Conservation (phyloP, 1,140 invertebrate genomes). For the Antheraea mylitta region DNA sequence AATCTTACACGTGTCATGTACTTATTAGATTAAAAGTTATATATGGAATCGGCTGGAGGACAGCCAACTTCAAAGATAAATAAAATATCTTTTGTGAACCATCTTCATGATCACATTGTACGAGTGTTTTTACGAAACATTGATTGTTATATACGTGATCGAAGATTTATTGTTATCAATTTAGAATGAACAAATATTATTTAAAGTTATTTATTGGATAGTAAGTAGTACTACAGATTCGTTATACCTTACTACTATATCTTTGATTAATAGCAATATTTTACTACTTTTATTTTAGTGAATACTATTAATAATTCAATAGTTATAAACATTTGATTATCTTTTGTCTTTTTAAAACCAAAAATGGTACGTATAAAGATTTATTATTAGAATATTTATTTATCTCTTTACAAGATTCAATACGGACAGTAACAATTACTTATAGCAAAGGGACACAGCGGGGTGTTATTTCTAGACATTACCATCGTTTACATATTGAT, state of each 20-base stretch:
- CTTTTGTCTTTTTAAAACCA: too few species aligned
- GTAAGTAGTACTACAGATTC: background rate
- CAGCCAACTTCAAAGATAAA: conserved; percentile 51
- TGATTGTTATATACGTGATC: conserved; percentile 7
- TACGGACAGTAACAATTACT: too few species aligned
- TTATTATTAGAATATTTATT: too few species aligned
- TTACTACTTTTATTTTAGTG: too few species aligned
- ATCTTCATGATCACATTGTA: conserved; percentile 8
- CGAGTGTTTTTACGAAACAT: conserved; percentile 3
- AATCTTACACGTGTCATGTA: conserved; percentile 38
- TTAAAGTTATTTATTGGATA: background rate
- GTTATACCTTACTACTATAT: background rate
- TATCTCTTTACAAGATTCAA: too few species aligned
- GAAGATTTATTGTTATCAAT: background rate
- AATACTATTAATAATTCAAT: too few species aligned
- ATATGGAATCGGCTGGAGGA: conserved; percentile 48
- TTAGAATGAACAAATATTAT: background rate
- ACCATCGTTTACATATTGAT: too few species aligned
- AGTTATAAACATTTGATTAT: too few species aligned
- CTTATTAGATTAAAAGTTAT: conserved; percentile 46
- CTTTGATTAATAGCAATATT: background rate
- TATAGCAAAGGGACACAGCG: too few species aligned
- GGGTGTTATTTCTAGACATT: too few species aligned
- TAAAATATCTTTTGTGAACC: conserved; percentile 28
- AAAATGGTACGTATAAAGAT: too few species aligned